Base-by-base conservation (phyloP, 2,113 vertebrate genomes). In the Mustelus asterias region DNA sequence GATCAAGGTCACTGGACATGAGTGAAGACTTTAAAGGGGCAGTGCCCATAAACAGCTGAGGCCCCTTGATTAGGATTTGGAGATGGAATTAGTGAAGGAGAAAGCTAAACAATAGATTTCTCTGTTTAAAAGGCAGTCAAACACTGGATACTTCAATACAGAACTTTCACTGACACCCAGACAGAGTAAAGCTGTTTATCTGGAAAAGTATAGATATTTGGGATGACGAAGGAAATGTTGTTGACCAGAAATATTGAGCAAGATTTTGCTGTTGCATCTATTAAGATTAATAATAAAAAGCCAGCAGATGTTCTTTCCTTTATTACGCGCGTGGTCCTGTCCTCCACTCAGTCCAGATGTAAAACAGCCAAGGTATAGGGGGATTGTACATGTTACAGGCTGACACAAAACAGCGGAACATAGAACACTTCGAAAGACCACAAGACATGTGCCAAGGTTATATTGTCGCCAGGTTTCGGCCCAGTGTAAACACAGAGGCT, bases 321-420 rank as follows among this genome's bases (percentile, higher is more conserved):
- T 60, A 33, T 22, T 65, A 7, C 8, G 37, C n/a, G 20, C 33
- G 3, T 1, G 14, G 14, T n/a, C 33, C 54, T 7, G n/a, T 58
- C 60, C 29, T 22, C 58, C 14, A 0, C 58, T 14, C 16, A 33
- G n/a, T 48, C 29, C 5, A 44, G 93, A 41, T 44, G 20, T 41
- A 29, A 44, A 89, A 54, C 48, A 90, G 3, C 24, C 54, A 90
- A 60, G 29, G 54, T 33, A 18, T 29, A 44, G 67, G 67, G 70
- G 41, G 11, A 44, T 26, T 54, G 94, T 24, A 13, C 26, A 70
- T 95, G 94, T 72, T 67, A 48, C 24, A 44, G 26, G 16, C 22
- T 95, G 67, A 95, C 26, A 18, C 41, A 95, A 95, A 95, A 67
- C 94, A 95, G 94, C 24, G 16, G 44, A 48, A 33, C 41, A 95